Evolutionary conservation across 1,140 invertebrate species (phyloP), one percentile per base, ranked within the genome.

Genomic region (Drosophila tropicalis): DNA sequence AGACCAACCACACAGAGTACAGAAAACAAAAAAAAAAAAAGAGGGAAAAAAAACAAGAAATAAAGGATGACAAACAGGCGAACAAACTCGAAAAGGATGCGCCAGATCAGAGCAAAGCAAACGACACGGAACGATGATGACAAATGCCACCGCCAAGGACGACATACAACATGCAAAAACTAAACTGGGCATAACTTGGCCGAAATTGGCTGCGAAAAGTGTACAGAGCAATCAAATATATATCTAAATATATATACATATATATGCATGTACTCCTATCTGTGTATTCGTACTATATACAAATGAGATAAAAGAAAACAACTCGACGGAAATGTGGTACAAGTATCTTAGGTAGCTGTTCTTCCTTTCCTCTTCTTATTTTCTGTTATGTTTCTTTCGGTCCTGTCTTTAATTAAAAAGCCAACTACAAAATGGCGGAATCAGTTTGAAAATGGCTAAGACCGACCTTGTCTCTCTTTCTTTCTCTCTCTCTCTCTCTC

Each of bases 1-100:
- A 63, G 66, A 36, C 34, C 34, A 36, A 47, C 44, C 62, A 51
- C 68, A 54, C 44, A 25, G 55, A 61, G 44, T 34, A 55, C 60
- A 47, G n/a, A n/a, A 44, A 25, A 29, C 12, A 40, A n/a, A 41
- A 57, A 63, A 60, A 2, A 58, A 39, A 34, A n/a, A 6, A 0
- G 5, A 29, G 29, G 2, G 5, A 0, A 39, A 60, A 39, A 40
- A 70, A 58, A 41, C 51, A 63, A n/a, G 12, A 36, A 15, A 75
- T 74, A 70, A 85, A 71, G 81, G 81, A 85, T 77, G 81, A 84
- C 81, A 85, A 67, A 74, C 82, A 66, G 63, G 70, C 67, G 82
- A 51, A 12, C 68, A 74, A 76, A 70, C 56, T 76, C 41, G 47
- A 67, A 79, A 87, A 71, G 82, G 70, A 78, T 85, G 71, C 29